phyloP scores from a whole-genome alignment of 2,888 invertebrate genomes.

The Philopedon plagiatum region DNA sequence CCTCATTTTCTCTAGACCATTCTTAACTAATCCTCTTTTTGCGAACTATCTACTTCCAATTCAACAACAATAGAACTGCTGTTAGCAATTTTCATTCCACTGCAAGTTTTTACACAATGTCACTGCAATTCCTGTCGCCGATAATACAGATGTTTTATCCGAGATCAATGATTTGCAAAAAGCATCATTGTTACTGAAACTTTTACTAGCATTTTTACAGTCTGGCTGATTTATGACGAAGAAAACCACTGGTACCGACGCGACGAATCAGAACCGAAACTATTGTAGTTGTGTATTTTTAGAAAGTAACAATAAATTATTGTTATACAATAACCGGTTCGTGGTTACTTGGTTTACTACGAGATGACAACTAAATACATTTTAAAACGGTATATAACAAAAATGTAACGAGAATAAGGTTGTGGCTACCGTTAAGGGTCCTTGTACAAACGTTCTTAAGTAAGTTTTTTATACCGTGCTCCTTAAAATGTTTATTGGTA shows the following conservation, averaged over 20 bases:
- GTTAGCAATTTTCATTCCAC: too few relatives aligned
- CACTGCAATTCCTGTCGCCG: neutral
- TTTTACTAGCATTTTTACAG: neutral
- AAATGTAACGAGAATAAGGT: neutral
- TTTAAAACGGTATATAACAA: slow-evolving; percentile 11
- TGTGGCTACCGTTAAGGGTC: neutral
- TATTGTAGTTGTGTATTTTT: slow-evolving; percentile 9
- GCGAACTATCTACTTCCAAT: too few relatives aligned
- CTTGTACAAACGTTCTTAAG: too few relatives aligned
- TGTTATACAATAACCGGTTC: slow-evolving; percentile 16
- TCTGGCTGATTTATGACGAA: neutral
- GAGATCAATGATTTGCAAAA: neutral
- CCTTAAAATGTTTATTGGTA: too few relatives aligned
- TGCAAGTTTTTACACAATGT: neutral
- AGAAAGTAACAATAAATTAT: slow-evolving; percentile 25
- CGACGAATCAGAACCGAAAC: neutral
- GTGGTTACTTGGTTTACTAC: slow-evolving; percentile 20
- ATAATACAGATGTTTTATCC: neutral
- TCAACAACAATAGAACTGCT: too few relatives aligned
- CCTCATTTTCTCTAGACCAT: too few relatives aligned
- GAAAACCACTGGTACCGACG: neutral
- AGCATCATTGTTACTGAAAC: neutral
- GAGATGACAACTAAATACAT: slow-evolving; percentile 5
- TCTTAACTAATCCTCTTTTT: too few relatives aligned
- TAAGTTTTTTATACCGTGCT: too few relatives aligned